Evolutionary conservation across 2,113 vertebrate genomes (phyloP).

Genomic region (Crotalus viridis): DNA sequence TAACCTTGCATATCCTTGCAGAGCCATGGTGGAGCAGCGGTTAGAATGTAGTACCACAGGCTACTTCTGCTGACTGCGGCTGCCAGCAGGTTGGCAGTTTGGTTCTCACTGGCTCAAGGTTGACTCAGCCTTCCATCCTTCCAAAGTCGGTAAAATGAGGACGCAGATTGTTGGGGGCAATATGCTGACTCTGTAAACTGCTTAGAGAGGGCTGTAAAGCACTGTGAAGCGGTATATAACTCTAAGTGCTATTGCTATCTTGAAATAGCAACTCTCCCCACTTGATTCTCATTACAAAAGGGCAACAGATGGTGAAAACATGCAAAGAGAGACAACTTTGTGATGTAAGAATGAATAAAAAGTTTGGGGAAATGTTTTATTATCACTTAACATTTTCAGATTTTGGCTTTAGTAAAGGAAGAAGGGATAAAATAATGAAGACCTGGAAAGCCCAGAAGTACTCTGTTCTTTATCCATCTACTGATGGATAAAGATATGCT

Average conservation of each 20-base stretch:
- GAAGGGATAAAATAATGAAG: neutral
- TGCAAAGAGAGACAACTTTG: neutral
- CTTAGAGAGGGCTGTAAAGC: no score
- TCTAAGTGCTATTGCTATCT: neutral
- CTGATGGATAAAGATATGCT: neutral
- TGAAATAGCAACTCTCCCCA: neutral
- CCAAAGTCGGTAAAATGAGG: no score
- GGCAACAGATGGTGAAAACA: neutral
- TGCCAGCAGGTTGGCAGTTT: no score
- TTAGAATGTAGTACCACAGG: no score
- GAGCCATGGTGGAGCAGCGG: no score
- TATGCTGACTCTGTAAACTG: no score
- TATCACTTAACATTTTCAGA: neutral
- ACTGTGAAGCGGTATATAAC: no score
- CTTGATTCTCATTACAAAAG: neutral
- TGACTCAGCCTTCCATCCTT: no score
- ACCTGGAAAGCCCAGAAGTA: neutral
- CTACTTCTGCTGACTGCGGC: no score
- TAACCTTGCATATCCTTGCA: neutral
- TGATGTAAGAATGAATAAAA: neutral
- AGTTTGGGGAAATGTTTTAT: neutral
- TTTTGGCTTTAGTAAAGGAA: neutral
- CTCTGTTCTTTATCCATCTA: neutral
- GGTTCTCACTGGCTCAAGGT: no score
- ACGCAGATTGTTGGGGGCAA: no score